Conservation (phyloP, 2,113 vertebrate species). For the Chascanopsetta lugubris region DNA sequence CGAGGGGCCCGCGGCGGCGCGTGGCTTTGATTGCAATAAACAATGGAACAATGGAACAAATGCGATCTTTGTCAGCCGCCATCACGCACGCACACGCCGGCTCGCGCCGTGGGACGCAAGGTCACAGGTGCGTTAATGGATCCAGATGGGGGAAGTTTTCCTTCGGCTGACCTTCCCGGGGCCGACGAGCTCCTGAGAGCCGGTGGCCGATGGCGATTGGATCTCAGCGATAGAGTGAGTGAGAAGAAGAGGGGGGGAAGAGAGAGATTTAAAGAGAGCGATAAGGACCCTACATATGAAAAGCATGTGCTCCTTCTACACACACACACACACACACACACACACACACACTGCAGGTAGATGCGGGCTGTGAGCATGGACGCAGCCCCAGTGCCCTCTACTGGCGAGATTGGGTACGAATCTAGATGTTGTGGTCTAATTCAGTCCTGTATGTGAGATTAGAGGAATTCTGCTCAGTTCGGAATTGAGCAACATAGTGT, state of each 20-base stretch:
- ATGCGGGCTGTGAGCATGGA: slow-evolving; percentile 27
- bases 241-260: slow-evolving; percentile 58
- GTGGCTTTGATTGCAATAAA: slow-evolving; percentile 63
- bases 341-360: slow-evolving; percentile 34
- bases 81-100: slow-evolving; percentile 14
- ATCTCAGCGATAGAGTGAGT: slow-evolving; percentile 65
- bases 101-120: slow-evolving; percentile 32
- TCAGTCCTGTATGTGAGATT: slow-evolving; percentile 2
- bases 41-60: slow-evolving; percentile 57
- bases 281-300: slow-evolving; percentile 67
- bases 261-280: slow-evolving; percentile 61
- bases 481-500: too few relatives aligned
- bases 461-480: neutral
- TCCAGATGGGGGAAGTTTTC: slow-evolving; percentile 65
- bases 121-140: slow-evolving; percentile 65
- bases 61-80: slow-evolving; percentile 34
- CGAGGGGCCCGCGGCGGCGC: slow-evolving; percentile 39
- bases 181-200: slow-evolving; percentile 67
- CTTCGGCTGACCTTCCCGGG: slow-evolving; percentile 71
- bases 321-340: too few relatives aligned
- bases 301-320: slow-evolving; percentile 52
- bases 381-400: slow-evolving; percentile 81
- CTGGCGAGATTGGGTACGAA: slow-evolving; percentile 55
- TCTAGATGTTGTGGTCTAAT: neutral
- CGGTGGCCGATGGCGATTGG: slow-evolving; percentile 36